Base-by-base conservation (phyloP, 1,140 invertebrate species). In the Pseudomyrmex dendroicus region DNA sequence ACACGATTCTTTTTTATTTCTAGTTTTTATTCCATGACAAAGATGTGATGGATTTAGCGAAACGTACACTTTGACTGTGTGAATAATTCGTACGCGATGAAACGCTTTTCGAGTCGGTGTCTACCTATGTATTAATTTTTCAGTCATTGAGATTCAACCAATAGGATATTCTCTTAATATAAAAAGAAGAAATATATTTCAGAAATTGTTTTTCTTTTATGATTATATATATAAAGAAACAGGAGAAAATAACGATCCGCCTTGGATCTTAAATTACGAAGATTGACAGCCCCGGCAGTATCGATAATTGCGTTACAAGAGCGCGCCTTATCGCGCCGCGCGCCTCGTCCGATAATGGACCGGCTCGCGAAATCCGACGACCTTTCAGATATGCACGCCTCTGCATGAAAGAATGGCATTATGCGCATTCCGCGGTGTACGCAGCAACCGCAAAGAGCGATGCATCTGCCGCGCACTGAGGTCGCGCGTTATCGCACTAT, bases 401-500 rank as follows among this genome's bases (percentile, higher is more conserved):
- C 35, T 13, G 44, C 57, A 84, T 90, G 89, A 90, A 90, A 90
- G 89, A 90, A 89, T 83, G 25, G 89, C 85, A 86, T 90, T 90
- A 90, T 90, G 68, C 56, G 63, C 50, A 63, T 54, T 77, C 61
- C 64, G 73, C 70, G 57, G n/a, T 70, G 54, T 8, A 2, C 56
- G 62, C 72, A 20, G 70, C 17, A 72, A 56, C 68, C 61, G 25
- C 73, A 25, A 35, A 35, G 22, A 48, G 35, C 22, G 48, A 35
- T 35, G 44, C 70, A 78, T 83, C 73, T 57, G 13, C 17, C 15
- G 35, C n/a, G 20, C 25, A 25, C 35, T 59, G 35, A 35, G 48
- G 46, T 17, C 46, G 5, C 17, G 61, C 61, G 46, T 63, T 85
- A 78, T 85, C 77, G 35, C 35, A 72, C 62, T 56, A 56, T 61